Base-by-base conservation (phyloP, 1,140 invertebrate species). In the Dendroctonus valens region DNA sequence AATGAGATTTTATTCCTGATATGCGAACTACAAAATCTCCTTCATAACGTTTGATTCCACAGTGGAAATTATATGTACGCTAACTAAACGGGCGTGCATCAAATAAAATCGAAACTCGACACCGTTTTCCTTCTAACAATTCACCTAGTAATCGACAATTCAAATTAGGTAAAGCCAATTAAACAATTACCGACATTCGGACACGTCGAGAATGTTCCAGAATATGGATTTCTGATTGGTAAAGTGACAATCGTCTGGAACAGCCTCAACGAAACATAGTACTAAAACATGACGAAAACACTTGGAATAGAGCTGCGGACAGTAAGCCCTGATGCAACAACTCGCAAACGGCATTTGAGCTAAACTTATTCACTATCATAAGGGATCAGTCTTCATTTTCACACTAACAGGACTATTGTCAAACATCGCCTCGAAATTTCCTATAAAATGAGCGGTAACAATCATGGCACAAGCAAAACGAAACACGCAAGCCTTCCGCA, bases 331-430 rank as follows among this genome's bases (percentile, higher is more conserved):
- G 44, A 67, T 55, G 50, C 58, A 55, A 54, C 65, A 60, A 69
- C 71, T 71, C 64, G 55, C 67, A 73, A 65, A 69, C 71, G 71
- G 71, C 71, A 73, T 61, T 73, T 73, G 71, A 72, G 71, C 71
- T 72, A 66, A 60, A 67, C 57, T 61, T 61, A 67, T 67, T 61
- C 65, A 61, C 65, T 67, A 67, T 62, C 65, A 67, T 67, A 61
- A 67, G 59, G 65, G 51, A 66, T 73, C 72, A 73, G 72, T 73
- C 72, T 73, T 73, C 72, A 73, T 69, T 61, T 67, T 65, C 71
- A 73, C 68, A 70, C 69, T 67, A 65, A 65, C 51, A 67, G 58
- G 59, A 61, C 67, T 69, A 71, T 73, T 73, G 69, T 71, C 68
- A 71, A 73, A 66, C 71, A 69, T 71, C 69, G 68, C 63, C 51